These are phyloP conservation scores for Agrilus mali DNA, from an alignment of 2,888 invertebrate genomes.

Conservation along the genomic window DNA sequence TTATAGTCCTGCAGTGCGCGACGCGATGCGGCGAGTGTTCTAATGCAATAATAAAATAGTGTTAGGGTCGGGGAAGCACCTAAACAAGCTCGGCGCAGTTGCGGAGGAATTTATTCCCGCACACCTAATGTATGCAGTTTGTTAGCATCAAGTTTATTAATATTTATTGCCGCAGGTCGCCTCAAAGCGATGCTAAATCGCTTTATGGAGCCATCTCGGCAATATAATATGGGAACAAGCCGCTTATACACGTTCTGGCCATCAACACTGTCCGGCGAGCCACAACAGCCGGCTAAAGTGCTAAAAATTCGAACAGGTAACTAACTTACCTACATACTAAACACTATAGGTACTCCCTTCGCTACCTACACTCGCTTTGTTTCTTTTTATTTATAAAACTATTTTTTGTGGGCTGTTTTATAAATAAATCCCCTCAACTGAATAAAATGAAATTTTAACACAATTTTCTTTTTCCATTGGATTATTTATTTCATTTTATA, in stretches of 20 bases:
- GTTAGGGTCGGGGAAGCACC: conserved; percentile 8
- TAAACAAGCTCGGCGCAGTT: conserved; percentile 9
- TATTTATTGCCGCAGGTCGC: conserved; percentile 24
- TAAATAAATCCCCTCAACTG: no score
- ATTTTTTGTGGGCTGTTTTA: no score
- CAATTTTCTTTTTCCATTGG: no score
- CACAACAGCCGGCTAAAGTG: conserved; percentile 4
- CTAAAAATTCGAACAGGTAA: conserved; percentile 4
- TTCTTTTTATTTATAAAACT: no score
- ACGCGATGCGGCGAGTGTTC: no score
- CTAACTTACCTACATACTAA: no score
- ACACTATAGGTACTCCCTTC: no score
- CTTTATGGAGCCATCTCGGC: conserved; percentile 23
- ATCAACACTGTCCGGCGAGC: conserved; percentile 9
- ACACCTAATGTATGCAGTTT: conserved; percentile 22
- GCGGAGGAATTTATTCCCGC: conserved; percentile 17
- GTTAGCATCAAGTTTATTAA: conserved; percentile 26
- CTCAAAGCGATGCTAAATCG: conserved; percentile 25
- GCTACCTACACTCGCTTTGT: no score
- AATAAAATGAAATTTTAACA: no score
- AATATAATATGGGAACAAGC: conserved; percentile 16
- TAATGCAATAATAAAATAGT: no score
- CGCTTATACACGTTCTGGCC: conserved; percentile 8
- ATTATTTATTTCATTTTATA: no score
- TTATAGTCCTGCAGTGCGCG: no score